Conservation (phyloP, 92 coral and sea anemone species). For the Parazoanthus atlanticus region DNA sequence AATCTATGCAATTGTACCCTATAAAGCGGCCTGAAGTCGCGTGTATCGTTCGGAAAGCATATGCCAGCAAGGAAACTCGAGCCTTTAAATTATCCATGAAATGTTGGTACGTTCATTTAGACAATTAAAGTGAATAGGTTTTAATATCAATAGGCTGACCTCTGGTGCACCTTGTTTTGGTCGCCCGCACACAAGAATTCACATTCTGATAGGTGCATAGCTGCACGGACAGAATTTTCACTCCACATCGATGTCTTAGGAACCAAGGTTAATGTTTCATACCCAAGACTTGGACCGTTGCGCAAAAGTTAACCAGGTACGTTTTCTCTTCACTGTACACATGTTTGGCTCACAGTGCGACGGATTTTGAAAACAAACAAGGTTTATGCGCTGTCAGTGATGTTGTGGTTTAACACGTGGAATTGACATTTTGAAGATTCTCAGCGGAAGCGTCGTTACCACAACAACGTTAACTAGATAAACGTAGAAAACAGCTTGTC, state of each 20-base stretch:
- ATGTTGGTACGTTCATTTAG: slow-evolving; percentile 29
- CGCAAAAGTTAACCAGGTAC: not conserved
- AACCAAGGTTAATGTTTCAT: too few species aligned
- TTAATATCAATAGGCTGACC: slow-evolving; percentile 15
- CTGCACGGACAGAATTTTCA: not conserved
- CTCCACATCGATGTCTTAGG: too few species aligned
- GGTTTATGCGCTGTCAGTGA: not conserved
- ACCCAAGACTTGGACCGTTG: not conserved
- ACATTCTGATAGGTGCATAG: not conserved
- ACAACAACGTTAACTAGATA: not conserved
- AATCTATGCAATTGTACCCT: not conserved
- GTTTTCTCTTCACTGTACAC: not conserved
- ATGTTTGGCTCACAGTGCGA: not conserved
- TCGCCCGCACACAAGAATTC: slow-evolving; percentile 13
- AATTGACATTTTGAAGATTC: not conserved
- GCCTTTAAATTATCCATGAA: slow-evolving; percentile 23
- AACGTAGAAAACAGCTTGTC: too few species aligned
- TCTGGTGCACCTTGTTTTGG: slow-evolving; percentile 1
- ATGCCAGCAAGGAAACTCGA: not conserved
- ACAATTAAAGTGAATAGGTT: slow-evolving; percentile 28
- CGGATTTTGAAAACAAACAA: not conserved
- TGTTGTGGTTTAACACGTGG: not conserved
- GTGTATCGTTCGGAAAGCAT: not conserved
- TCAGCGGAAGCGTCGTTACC: not conserved
- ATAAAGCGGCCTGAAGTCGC: not conserved